Evolutionary conservation across 2,888 invertebrate genomes (phyloP), one percentile per base, ranked within the genome.

Genomic region (Mythimna impura): DNA sequence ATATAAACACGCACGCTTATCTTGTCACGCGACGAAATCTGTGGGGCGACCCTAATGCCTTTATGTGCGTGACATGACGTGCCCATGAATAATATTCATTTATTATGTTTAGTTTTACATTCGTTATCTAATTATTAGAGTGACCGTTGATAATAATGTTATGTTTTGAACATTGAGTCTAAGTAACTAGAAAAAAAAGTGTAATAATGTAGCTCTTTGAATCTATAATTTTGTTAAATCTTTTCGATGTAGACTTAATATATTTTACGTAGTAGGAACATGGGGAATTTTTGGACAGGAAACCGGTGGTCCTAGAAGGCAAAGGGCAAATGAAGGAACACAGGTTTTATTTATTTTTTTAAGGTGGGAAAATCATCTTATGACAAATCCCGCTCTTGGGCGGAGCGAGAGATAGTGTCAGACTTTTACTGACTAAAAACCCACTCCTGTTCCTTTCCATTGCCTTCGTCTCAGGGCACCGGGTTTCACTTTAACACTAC

Each of bases 1-100:
- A 82, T 83, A 83, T 81, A 86, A 85, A 81, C 82, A 82, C 73
- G 75, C 80, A 68, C 71, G 79, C 73, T 85, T 83, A 86, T 85
- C 86, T 82, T 89, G 92, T 92, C 93, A 93, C 92, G 91, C 91
- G 92, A 91, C 91, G 87, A 87, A 88, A 89, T 90, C 90, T 87
- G 80, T 89, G 91, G 86, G 87, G 89, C 87, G 87, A 86, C 87
- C 90, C 88, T 90, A 90, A 89, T 86, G 87, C 87, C 86, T 88
- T 89, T 87, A 83, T 81, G 82, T 88, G 86, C 87, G 83, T 91
- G 87, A 85, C 89, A 84, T 81, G 78, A 82, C 86, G 81, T 84
- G 74, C 81, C 77, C 71, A 81, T 85, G 83, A 84, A 87, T 87
- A 83, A 77, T 76, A 83, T 86, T 79, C 64, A 57, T 78, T 78